Percentiles rank a stretch among this genome's conserved stretches.
Evolutionary conservation across 2,113 vertebrate genomes (phyloP).

Genomic region (Myotis brandtii): DNA sequence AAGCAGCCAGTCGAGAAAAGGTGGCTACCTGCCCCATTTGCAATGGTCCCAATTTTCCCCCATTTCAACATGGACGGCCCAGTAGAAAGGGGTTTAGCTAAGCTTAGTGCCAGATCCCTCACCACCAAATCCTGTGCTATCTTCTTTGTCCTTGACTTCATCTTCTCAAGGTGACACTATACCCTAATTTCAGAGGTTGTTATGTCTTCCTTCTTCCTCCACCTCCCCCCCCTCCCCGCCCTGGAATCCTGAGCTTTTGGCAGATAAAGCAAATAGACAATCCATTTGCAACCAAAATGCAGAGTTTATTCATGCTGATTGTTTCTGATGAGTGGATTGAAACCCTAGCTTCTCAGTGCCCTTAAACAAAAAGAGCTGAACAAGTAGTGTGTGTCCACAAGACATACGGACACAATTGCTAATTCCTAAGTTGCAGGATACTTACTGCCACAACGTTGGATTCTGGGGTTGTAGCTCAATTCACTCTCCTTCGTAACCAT

Average conservation of each 20-base stretch:
- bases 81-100: slow-evolving; percentile 20
- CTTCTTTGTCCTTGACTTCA: slow-evolving; percentile 60
- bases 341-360: slow-evolving; percentile 72
- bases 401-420: not conserved
- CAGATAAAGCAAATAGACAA: slow-evolving; percentile 77
- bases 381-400: slow-evolving; percentile 81
- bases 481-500: slow-evolving; percentile 78
- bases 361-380: slow-evolving; percentile 82
- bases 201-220: not conserved
- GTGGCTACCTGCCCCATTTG: not conserved
- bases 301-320: slow-evolving; percentile 59
- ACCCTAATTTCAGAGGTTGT: slow-evolving; percentile 68
- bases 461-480: slow-evolving; percentile 80
- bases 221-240: not conserved
- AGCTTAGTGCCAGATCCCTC: not conserved
- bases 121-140: not conserved
- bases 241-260: slow-evolving; percentile 48
- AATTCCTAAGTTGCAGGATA: slow-evolving; percentile 57
- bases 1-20: slow-evolving; percentile 34
- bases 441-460: slow-evolving; percentile 81
- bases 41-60: not conserved
- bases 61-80: not conserved
- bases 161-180: slow-evolving; percentile 64
- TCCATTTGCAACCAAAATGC: slow-evolving; percentile 72
- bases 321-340: slow-evolving; percentile 47